These are phyloP conservation scores for Cottus gobio DNA, from an alignment of 2,113 vertebrate genomes.

Conservation along the genomic window DNA sequence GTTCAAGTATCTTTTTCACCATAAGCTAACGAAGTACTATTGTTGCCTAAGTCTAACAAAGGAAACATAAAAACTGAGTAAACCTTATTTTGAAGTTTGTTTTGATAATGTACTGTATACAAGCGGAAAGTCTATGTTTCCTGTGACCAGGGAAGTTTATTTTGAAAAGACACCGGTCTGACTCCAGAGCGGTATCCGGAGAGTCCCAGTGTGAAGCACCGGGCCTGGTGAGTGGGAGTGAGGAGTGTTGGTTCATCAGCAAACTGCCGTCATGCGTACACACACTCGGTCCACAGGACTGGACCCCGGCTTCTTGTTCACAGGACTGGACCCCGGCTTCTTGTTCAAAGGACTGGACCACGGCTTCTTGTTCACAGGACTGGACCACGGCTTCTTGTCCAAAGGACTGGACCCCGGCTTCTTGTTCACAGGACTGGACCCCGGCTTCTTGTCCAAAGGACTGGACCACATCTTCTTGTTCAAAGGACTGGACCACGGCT, in stretches of 20 bases:
- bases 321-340: too few species aligned
- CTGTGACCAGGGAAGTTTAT: not conserved
- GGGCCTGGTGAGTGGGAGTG: too few species aligned
- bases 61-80: not conserved
- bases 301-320: too few species aligned
- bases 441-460: too few species aligned
- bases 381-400: too few species aligned
- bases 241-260: not conserved
- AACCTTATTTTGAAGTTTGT: not conserved
- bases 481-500: too few species aligned
- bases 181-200: not conserved
- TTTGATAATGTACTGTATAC: not conserved
- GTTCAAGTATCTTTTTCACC: not conserved
- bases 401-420: too few species aligned
- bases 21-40: not conserved
- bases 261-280: slow-evolving; percentile 14
- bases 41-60: not conserved
- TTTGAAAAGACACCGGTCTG: not conserved
- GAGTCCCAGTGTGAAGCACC: too few species aligned
- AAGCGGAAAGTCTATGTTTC: not conserved
- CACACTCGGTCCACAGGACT: not conserved
- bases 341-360: too few species aligned
- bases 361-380: too few species aligned
- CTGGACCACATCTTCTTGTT: too few species aligned
- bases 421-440: too few species aligned